These are phyloP conservation scores for Discoglossus pictus DNA, from an alignment of 2,797 vertebrate genomes.

Conservation along the genomic window DNA sequence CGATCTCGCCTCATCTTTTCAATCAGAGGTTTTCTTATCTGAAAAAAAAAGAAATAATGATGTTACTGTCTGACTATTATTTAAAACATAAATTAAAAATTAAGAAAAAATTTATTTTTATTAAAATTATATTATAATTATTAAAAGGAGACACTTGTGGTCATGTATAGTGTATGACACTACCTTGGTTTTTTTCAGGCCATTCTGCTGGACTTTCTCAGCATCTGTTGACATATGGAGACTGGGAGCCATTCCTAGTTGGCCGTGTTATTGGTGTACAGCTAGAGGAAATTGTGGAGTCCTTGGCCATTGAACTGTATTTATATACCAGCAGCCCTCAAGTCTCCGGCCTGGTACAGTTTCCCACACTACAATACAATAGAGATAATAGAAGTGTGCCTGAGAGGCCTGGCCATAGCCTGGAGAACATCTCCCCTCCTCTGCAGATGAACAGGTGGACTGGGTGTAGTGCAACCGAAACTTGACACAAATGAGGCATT, in stretches of 20 bases:
- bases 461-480: slow-evolving; percentile 61
- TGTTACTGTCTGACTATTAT: too few relatives aligned
- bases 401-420: slow-evolving; percentile 72
- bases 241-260: slow-evolving; percentile 66
- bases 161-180: background rate
- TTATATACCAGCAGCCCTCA: slow-evolving; percentile 82
- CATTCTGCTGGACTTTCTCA: background rate
- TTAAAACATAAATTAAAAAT: too few relatives aligned
- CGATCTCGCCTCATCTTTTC: slow-evolving; percentile 74
- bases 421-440: slow-evolving; percentile 69
- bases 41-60: slow-evolving; percentile 28
- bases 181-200: slow-evolving; percentile 35
- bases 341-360: slow-evolving; percentile 75
- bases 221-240: slow-evolving; percentile 70
- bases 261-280: slow-evolving; percentile 60
- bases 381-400: slow-evolving; percentile 69
- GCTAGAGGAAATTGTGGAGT: background rate
- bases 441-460: slow-evolving; percentile 74
- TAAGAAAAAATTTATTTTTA: background rate
- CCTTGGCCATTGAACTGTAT: slow-evolving; percentile 67
- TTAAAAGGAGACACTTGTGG: background rate
- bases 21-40: slow-evolving; percentile 81
- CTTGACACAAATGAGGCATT: slow-evolving; percentile 52
- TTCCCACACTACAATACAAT: slow-evolving; percentile 85
- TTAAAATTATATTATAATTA: background rate